These are phyloP conservation scores for Radopholus similis DNA, from an alignment of 1,140 invertebrate genomes.

Conservation along the genomic window DNA sequence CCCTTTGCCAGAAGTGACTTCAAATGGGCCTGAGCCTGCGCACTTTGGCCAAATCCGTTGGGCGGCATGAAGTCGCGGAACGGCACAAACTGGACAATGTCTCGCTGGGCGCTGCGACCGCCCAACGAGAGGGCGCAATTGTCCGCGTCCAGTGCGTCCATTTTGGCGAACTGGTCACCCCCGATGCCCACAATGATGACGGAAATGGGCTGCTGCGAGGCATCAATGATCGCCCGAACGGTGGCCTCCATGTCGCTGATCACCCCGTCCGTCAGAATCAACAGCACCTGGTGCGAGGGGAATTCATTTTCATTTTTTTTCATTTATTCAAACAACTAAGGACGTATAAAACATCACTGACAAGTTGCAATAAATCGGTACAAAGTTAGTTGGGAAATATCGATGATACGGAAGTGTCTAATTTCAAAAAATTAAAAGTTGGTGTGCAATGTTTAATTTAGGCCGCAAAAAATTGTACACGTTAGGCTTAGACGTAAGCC, in stretches of 20 bases:
- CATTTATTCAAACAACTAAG: no score
- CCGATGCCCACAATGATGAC: slow-evolving; percentile 33
- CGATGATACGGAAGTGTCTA: no score
- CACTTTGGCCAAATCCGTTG: slow-evolving; percentile 13
- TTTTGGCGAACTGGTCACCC: slow-evolving; percentile 43
- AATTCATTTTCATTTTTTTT: not conserved
- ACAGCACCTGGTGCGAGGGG: slow-evolving; percentile 61
- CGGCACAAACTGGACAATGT: slow-evolving; percentile 49
- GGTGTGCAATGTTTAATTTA: no score
- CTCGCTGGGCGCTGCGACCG: slow-evolving; percentile 20
- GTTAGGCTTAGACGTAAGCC: no score
- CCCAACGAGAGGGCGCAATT: slow-evolving; percentile 20
- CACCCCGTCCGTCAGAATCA: slow-evolving; percentile 71
- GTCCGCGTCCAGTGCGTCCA: slow-evolving; percentile 40
- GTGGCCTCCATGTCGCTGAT: slow-evolving; percentile 70
- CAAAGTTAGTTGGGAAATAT: no score
- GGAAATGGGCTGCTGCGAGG: slow-evolving; percentile 9
- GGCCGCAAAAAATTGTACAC: no score
- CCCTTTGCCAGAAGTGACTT: slow-evolving; percentile 34
- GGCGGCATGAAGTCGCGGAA: slow-evolving; percentile 46
- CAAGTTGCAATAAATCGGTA: no score
- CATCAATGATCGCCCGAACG: slow-evolving; percentile 63
- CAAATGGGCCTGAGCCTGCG: slow-evolving; percentile 13
- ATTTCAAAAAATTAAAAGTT: not conserved
- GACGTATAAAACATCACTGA: no score